Conservation (phyloP, 2,797 vertebrate species). For the Sebastiscus tertius region DNA sequence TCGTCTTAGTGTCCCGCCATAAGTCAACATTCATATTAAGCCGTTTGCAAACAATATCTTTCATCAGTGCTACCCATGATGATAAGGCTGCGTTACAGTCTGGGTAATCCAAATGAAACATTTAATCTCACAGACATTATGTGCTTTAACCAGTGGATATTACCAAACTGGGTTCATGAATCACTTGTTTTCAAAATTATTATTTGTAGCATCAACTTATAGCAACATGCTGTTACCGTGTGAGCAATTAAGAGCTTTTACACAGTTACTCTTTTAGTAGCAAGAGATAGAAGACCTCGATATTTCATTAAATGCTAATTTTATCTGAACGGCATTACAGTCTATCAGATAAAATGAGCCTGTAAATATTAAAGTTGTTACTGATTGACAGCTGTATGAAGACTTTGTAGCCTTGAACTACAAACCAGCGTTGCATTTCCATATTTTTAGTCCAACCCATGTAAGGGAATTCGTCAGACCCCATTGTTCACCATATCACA, state of each 20-base stretch:
- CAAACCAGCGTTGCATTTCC: conserved; percentile 30
- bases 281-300: background rate
- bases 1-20: conserved; percentile 37
- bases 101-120: background rate
- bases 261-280: background rate
- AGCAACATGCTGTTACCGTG: background rate
- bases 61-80: background rate
- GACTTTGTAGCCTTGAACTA: conserved; percentile 10
- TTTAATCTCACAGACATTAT: background rate
- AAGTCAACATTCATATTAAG: conserved; percentile 40
- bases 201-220: background rate
- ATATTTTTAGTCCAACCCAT: conserved; percentile 22
- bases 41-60: conserved; percentile 9
- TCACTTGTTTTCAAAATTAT: background rate
- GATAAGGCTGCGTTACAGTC: background rate
- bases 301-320: background rate
- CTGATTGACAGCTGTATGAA: background rate
- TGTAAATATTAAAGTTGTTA: background rate
- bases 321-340: background rate
- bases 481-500: conserved; percentile 70
- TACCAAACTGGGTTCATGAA: background rate
- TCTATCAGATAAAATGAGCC: background rate
- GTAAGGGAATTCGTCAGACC: conserved; percentile 20
- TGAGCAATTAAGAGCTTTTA: background rate
- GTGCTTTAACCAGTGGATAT: background rate